Percentiles rank a stretch among this genome's conserved stretches.
These are phyloP conservation scores for Lycaon pictus DNA, from an alignment of 2,113 vertebrate genomes.

Conservation along the genomic window DNA sequence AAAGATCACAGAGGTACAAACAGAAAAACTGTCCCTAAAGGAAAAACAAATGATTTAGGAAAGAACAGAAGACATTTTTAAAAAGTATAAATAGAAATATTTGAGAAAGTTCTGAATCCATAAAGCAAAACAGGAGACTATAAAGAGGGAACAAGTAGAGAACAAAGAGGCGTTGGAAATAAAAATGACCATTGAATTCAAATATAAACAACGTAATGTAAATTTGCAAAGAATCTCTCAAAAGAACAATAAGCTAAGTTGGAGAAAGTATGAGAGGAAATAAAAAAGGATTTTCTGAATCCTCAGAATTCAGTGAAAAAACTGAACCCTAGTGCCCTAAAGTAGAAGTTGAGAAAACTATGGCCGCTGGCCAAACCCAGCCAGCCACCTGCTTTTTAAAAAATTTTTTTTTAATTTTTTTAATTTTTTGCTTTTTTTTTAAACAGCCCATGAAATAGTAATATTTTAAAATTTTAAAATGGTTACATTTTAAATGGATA, in stretches of 20 bases:
- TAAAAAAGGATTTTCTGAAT: background rate
- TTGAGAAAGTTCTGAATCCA: background rate
- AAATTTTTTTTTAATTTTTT: background rate
- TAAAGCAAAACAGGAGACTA: background rate
- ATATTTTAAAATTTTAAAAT: background rate
- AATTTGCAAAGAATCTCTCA: background rate
- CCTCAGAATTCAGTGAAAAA: background rate
- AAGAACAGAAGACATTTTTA: background rate
- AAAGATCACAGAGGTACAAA: background rate
- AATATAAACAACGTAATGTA: background rate
- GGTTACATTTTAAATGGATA: background rate
- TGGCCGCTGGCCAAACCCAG: background rate
- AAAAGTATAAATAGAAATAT: background rate
- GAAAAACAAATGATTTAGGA: background rate
- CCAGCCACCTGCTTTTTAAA: background rate
- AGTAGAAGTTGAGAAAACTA: background rate
- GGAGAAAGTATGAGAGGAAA: background rate
- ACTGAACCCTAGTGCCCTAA: background rate
- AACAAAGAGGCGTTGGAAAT: background rate
- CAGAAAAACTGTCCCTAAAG: background rate
- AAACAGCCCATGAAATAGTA: background rate
- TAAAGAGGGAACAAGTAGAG: background rate
- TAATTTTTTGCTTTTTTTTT: background rate
- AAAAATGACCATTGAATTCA: background rate
- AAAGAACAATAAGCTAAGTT: slow-evolving; percentile 38